Percentiles rank a stretch among this genome's conserved stretches.
Evolutionary conservation across 2,113 vertebrate species (phyloP).

Genomic region (Pycnonotus jocosus): DNA sequence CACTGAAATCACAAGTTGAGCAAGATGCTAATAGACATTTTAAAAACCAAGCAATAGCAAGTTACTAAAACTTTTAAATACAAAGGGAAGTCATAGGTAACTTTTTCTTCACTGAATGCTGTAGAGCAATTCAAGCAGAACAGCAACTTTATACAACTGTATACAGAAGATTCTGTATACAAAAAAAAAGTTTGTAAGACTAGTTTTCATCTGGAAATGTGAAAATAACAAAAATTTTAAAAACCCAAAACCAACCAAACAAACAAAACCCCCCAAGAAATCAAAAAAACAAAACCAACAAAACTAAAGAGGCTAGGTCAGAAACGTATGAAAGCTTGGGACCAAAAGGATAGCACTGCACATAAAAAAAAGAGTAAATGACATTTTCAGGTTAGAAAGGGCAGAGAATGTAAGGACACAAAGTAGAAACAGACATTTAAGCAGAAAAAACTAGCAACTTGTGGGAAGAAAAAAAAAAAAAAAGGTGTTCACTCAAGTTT

Average conservation of each 20-base stretch:
- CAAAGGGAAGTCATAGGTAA: background rate
- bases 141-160: background rate
- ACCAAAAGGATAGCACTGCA: background rate
- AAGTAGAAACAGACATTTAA: background rate
- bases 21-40: conserved; percentile 37
- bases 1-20: conserved; percentile 38
- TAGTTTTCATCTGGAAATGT: background rate
- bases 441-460: background rate
- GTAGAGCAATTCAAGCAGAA: background rate
- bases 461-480: background rate
- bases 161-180: background rate
- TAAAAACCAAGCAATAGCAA: conserved; percentile 54
- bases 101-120: background rate
- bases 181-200: background rate
- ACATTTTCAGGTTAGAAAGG: background rate
- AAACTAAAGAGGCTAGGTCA: background rate
- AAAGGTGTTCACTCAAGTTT: background rate
- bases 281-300: background rate
- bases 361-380: background rate
- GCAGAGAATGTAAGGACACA: background rate
- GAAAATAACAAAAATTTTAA: background rate
- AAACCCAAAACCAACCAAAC: background rate
- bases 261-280: background rate
- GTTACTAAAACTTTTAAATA: background rate
- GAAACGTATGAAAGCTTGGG: background rate